phyloP scores from a whole-genome alignment of 2,797 vertebrate species.

The Perodicticus potto region DNA sequence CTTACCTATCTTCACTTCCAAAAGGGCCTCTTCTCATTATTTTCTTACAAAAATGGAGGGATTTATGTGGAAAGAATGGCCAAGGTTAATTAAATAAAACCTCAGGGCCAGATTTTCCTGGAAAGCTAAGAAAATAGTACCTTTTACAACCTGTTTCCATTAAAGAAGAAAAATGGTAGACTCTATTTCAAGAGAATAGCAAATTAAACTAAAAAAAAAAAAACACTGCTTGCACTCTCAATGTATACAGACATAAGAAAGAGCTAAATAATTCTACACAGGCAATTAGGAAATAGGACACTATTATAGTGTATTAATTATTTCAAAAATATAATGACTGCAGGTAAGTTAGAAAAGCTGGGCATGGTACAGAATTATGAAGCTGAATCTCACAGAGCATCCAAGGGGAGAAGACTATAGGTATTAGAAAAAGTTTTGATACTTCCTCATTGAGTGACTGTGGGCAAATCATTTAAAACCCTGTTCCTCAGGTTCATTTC shows the following conservation, averaged over 20 bases:
- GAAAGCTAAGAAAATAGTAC: slow-evolving; percentile 32
- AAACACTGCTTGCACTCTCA: not conserved
- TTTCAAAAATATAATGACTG: not conserved
- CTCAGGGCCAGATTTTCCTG: slow-evolving; percentile 31
- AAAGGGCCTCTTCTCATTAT: not conserved
- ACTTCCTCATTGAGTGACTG: not conserved
- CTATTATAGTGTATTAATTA: not conserved
- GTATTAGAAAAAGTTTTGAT: not conserved
- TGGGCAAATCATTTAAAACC: not conserved
- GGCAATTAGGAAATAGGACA: slow-evolving; percentile 36
- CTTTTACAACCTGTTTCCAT: slow-evolving; percentile 17
- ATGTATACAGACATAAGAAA: not conserved
- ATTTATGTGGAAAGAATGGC: slow-evolving; percentile 36
- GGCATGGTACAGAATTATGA: not conserved
- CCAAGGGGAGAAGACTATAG: accelerated
- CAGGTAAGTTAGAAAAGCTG: not conserved
- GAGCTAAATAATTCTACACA: not conserved
- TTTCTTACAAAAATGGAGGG: slow-evolving; percentile 1
- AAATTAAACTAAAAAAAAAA: slow-evolving; percentile 19
- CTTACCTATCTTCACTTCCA: not conserved
- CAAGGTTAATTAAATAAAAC: slow-evolving; percentile 60
- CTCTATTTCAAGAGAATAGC: not conserved
- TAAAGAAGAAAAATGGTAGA: slow-evolving; percentile 24
- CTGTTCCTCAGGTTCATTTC: not conserved
- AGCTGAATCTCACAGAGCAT: not conserved